Conservation (phyloP, 2,113 vertebrate genomes). For the Strix aluco region DNA sequence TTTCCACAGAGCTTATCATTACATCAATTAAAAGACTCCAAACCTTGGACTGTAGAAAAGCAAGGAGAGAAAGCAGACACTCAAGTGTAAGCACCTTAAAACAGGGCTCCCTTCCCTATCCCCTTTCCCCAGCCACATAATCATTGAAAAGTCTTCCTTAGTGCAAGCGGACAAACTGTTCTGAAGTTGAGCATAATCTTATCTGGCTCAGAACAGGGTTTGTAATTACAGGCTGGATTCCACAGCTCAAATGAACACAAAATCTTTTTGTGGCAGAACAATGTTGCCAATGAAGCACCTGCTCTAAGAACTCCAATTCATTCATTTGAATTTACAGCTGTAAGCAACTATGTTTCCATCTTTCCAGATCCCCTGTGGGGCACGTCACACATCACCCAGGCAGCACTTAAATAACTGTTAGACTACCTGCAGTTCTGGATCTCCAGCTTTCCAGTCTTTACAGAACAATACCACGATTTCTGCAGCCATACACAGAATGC, state of each 20-base stretch:
- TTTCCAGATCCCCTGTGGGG: background rate
- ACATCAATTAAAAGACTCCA: background rate
- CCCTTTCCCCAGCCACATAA: background rate
- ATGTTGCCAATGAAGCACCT: background rate
- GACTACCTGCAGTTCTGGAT: background rate
- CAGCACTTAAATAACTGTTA: background rate
- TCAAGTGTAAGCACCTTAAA: background rate
- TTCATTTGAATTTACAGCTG: background rate
- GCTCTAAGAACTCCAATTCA: background rate
- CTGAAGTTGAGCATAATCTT: background rate
- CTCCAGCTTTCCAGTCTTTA: background rate
- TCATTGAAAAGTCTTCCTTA: background rate
- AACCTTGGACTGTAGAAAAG: background rate
- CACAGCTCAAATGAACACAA: background rate
- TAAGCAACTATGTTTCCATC: background rate
- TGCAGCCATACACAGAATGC: background rate
- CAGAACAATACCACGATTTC: background rate
- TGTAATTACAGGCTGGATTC: background rate
- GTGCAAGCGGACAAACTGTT: background rate
- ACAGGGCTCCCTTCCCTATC: background rate
- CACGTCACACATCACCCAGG: accelerated
- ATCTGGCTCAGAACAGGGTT: background rate
- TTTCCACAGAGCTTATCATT: background rate
- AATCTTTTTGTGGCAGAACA: background rate
- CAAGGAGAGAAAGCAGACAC: background rate